phyloP scores from a whole-genome alignment of 2,797 vertebrate genomes.

The Cryptoprocta ferox region DNA sequence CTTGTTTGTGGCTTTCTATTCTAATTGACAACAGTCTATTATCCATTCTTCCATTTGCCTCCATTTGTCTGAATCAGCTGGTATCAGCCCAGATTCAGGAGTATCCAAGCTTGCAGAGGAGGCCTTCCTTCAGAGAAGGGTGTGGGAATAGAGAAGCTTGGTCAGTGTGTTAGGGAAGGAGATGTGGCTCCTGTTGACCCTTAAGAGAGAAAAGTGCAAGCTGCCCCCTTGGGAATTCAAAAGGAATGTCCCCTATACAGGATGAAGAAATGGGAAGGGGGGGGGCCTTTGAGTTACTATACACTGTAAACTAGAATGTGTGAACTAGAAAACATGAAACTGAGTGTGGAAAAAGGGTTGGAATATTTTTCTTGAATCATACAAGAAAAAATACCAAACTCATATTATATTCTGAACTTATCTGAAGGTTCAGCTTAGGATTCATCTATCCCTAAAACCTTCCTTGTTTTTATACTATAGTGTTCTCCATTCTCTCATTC shows the following conservation, averaged over 20 bases:
- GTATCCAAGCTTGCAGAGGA: no score
- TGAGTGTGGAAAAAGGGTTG: not conserved
- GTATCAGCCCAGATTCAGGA: not conserved
- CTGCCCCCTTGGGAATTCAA: not conserved
- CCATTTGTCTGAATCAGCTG: not conserved
- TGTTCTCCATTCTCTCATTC: not conserved
- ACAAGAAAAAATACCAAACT: not conserved
- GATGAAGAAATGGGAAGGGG: not conserved
- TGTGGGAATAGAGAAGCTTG: not conserved
- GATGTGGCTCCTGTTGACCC: not conserved
- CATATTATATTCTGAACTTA: not conserved
- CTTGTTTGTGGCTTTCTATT: not conserved
- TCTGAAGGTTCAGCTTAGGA: not conserved
- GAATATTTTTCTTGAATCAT: not conserved
- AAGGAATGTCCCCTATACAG: not conserved
- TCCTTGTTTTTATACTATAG: not conserved
- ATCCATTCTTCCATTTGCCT: not conserved
- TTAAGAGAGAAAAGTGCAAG: not conserved
- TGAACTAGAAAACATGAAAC: not conserved
- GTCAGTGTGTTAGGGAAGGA: not conserved
- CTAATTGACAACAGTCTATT: not conserved
- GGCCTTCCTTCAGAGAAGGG: not conserved
- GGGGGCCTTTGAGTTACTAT: not conserved
- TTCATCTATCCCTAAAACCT: not conserved
- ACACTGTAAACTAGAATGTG: not conserved